These are phyloP conservation scores for Chaetura pelagica DNA, from an alignment of 2,113 vertebrate species.

Conservation along the genomic window DNA sequence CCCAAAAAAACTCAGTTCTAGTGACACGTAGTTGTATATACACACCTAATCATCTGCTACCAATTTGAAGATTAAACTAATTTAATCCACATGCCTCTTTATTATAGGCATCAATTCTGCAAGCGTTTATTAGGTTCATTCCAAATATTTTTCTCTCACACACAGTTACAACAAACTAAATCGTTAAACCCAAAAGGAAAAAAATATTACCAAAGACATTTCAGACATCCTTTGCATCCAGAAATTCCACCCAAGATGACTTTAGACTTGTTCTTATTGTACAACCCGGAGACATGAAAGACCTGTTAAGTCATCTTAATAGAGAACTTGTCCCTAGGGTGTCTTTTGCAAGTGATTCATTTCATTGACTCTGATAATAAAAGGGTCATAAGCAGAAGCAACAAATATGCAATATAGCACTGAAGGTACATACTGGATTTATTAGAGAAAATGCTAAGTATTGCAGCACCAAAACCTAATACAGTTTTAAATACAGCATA, in stretches of 20 bases:
- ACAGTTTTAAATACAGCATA: constrained; percentile 24
- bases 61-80: neutral
- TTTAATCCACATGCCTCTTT: neutral
- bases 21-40: neutral
- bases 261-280: constrained; percentile 29
- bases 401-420: constrained; percentile 26
- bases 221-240: constrained; percentile 1
- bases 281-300: constrained; percentile 34
- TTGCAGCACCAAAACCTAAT: constrained; percentile 6
- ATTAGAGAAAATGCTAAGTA: constrained; percentile 25
- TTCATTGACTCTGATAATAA: constrained; percentile 56
- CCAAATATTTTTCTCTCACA: neutral
- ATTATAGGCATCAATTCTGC: neutral
- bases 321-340: constrained; percentile 42
- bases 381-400: constrained; percentile 62
- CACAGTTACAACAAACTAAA: neutral
- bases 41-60: neutral
- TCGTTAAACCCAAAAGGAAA: neutral
- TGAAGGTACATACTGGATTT: constrained; percentile 26
- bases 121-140: neutral
- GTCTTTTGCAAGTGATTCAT: constrained; percentile 56
- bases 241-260: constrained; percentile 39
- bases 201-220: neutral
- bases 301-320: constrained; percentile 58
- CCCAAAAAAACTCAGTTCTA: neutral